A percentile compares a stretch with the other conserved stretches of the same genome.
phyloP scores from a whole-genome alignment of 2,888 invertebrate genomes.

The Venusia cambrica region DNA sequence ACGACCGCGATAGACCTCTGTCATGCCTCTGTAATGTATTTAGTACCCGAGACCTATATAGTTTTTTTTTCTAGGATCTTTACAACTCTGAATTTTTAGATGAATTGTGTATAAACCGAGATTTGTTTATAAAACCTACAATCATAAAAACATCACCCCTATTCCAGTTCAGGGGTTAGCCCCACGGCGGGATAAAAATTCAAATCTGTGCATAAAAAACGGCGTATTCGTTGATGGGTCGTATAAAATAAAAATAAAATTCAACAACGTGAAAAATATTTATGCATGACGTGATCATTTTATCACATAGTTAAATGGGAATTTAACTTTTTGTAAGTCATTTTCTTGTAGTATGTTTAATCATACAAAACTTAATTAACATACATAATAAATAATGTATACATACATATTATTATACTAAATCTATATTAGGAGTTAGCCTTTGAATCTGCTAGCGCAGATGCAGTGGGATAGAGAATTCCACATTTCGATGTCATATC shows the following conservation, averaged over 20 bases:
- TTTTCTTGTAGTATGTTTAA: slow-evolving; percentile 4
- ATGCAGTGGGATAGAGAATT: too few species aligned
- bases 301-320: slow-evolving; percentile 21
- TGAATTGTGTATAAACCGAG: slow-evolving; percentile 69
- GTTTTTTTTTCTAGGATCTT: too few species aligned
- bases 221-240: slow-evolving; percentile 64
- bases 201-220: slow-evolving; percentile 67
- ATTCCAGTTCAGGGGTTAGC: slow-evolving; percentile 51
- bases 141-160: slow-evolving; percentile 76
- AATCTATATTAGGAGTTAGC: too few species aligned
- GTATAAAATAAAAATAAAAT: slow-evolving; percentile 65
- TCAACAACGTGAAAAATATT: slow-evolving; percentile 51
- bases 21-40: too few species aligned
- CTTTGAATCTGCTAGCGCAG: too few species aligned
- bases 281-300: slow-evolving; percentile 43
- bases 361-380: too few species aligned
- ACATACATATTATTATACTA: too few species aligned
- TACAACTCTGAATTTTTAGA: slow-evolving; percentile 66
- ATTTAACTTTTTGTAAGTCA: slow-evolving; percentile 5
- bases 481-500: too few species aligned
- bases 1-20: too few species aligned
- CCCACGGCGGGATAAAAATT: slow-evolving; percentile 57
- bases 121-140: slow-evolving; percentile 66
- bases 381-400: too few species aligned
- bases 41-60: too few species aligned